Percentiles rank a stretch among this genome's conserved stretches.
phyloP scores from a whole-genome alignment of 2,113 vertebrate genomes.

The Ginglymostoma cirratum region DNA sequence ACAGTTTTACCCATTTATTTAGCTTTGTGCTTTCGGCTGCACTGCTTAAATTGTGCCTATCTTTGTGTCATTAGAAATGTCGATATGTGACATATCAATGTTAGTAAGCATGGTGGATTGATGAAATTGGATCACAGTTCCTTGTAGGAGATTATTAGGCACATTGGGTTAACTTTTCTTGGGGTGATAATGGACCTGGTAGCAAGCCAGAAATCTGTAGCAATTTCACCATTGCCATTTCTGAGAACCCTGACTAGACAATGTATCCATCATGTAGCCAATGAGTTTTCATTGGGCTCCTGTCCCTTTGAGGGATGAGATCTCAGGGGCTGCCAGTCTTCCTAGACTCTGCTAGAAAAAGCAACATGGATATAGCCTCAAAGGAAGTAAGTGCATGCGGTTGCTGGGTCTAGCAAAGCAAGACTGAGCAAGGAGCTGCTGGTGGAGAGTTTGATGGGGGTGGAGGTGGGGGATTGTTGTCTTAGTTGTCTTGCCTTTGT shows the following conservation, averaged over 20 bases:
- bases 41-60: not conserved
- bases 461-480: not conserved
- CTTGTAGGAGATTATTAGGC: not conserved
- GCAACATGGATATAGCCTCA: not conserved
- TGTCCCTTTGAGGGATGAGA: not conserved
- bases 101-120: not conserved
- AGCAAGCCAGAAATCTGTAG: not conserved
- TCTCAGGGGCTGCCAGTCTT: not conserved
- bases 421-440: no score
- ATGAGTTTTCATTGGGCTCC: not conserved
- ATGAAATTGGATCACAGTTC: not conserved
- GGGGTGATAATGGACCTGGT: not conserved
- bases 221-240: not conserved
- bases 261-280: not conserved
- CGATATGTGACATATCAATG: not conserved
- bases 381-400: not conserved
- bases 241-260: no score
- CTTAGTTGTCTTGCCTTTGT: not conserved
- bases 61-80: not conserved
- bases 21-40: not conserved
- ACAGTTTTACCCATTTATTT: not conserved
- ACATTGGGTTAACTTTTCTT: not conserved
- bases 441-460: not conserved
- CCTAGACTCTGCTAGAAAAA: not conserved
- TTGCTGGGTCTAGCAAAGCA: not conserved